Percentiles rank a stretch among this genome's conserved stretches.
phyloP scores from a whole-genome alignment of 2,797 vertebrate species.

The Sebastolobus alascanus region DNA sequence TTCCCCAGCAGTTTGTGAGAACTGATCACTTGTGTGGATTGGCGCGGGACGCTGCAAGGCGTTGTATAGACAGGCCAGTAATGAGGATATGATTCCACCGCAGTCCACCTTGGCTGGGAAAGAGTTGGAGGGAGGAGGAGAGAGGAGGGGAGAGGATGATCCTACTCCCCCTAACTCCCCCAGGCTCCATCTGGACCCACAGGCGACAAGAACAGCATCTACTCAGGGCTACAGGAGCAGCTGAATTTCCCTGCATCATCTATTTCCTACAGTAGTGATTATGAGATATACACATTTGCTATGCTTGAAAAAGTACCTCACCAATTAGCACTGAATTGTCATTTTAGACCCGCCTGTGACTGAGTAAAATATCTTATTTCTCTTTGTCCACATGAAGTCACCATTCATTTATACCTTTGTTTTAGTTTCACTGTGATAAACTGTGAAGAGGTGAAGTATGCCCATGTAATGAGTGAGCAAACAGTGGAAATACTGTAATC shows the following conservation, averaged over 20 bases:
- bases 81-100: slow-evolving; percentile 55
- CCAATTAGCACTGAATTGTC: slow-evolving; percentile 23
- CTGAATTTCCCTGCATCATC: slow-evolving; percentile 20
- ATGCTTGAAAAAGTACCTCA: background rate
- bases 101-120: slow-evolving; percentile 17
- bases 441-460: slow-evolving; percentile 9
- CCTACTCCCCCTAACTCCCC: slow-evolving; percentile 11
- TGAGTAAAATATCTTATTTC: background rate
- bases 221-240: slow-evolving; percentile 34
- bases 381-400: background rate
- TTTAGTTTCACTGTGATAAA: slow-evolving; percentile 25
- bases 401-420: slow-evolving; percentile 10
- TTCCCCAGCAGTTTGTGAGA: slow-evolving; percentile 27
- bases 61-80: slow-evolving; percentile 35
- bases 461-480: slow-evolving; percentile 44
- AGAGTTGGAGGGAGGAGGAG: slow-evolving; percentile 1
- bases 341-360: background rate
- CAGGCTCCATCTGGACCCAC: slow-evolving; percentile 48
- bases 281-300: background rate
- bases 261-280: slow-evolving; percentile 21
- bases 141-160: background rate
- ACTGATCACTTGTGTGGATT: slow-evolving; percentile 51
- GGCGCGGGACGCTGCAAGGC: slow-evolving; percentile 31
- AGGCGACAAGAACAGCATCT: slow-evolving; percentile 53
- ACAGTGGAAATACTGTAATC: slow-evolving; percentile 48